phyloP scores from a whole-genome alignment of 2,888 invertebrate species.

The Aporophyla nigra region DNA sequence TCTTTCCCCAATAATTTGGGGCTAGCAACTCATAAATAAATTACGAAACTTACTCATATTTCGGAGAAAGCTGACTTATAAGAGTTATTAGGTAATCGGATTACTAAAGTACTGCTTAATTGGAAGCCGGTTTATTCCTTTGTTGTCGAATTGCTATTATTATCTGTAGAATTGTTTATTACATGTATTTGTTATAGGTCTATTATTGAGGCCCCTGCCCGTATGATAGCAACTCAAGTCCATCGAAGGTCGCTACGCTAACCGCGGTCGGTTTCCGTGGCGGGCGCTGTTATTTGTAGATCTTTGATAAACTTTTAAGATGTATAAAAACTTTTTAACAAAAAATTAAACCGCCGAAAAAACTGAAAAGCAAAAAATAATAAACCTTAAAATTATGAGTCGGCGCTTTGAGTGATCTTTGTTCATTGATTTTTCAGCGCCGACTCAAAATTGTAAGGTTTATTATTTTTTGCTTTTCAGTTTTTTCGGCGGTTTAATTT shows the following conservation, averaged over 20 bases:
- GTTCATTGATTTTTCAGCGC: no score
- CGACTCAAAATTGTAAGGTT: no score
- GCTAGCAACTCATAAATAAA: conserved; percentile 52
- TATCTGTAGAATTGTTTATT: not conserved
- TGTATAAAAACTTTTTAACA: no score
- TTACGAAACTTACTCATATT: conserved; percentile 51
- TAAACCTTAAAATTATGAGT: no score
- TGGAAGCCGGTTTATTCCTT: conserved; percentile 16
- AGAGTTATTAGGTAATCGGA: conserved; percentile 47
- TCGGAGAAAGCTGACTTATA: conserved; percentile 2
- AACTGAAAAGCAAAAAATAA: no score
- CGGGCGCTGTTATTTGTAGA: no score
- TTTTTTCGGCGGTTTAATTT: no score
- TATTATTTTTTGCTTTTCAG: no score
- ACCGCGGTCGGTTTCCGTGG: no score
- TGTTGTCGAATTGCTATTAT: conserved; percentile 20
- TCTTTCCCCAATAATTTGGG: conserved; percentile 9
- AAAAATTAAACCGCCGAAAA: no score
- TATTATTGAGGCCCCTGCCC: not conserved
- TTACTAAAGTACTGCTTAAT: conserved; percentile 38
- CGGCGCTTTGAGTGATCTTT: no score
- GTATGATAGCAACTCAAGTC: not conserved
- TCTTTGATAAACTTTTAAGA: no score
- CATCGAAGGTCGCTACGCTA: not conserved
- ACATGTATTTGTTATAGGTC: not conserved